Base-by-base conservation (phyloP, 2,113 vertebrate species). In the Rhinoptilus africanus region DNA sequence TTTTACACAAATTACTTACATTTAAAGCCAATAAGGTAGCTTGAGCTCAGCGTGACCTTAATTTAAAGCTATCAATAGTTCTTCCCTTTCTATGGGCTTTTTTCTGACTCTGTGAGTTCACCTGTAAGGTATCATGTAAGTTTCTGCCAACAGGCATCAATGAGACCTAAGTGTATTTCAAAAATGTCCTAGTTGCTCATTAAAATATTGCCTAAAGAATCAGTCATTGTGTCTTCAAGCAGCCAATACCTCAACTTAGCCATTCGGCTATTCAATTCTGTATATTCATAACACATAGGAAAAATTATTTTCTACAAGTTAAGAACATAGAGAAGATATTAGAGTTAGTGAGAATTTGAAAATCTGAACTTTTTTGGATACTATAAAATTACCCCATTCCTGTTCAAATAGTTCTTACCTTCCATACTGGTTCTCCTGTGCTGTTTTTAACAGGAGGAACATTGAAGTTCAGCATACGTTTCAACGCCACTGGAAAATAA, bases 401-500 rank as follows among this genome's bases (percentile, higher is more conserved):
- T 26, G 12, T 17, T 84, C 17, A 67, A 28, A 63, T 78, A 66
- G 78, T 62, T 78, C 97, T 97, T 98, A 99, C 99, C 99, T 99
- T 99, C 99, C 99, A 99, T 93, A 99, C 99, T 74, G 99, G 99
- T 94, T 99, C 99, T 74, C 99, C 98, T 87, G 99, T 95, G 75
- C 98, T 98, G 98, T 99, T 99, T 98, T 99, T 99, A 97, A 99
- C 96, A 95, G 99, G 98, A 96, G 99, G 98, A 94, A 99, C 98
- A 95, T 99, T 99, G 96, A 99, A 99, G 98, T 99, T 99, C 96
- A 99, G 96, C 99, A 99, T 99, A 75, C 99, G 99, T 97, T 98
- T 99, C 97, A 99, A 97, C 96, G 99, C 99, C 95, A 98, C 99
- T 99, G 95, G 53, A 98, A 97, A 97, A 80, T 45, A 97, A 80